These are phyloP conservation scores for Tenthredo mesomela DNA, from an alignment of 2,888 invertebrate genomes.

Conservation along the genomic window DNA sequence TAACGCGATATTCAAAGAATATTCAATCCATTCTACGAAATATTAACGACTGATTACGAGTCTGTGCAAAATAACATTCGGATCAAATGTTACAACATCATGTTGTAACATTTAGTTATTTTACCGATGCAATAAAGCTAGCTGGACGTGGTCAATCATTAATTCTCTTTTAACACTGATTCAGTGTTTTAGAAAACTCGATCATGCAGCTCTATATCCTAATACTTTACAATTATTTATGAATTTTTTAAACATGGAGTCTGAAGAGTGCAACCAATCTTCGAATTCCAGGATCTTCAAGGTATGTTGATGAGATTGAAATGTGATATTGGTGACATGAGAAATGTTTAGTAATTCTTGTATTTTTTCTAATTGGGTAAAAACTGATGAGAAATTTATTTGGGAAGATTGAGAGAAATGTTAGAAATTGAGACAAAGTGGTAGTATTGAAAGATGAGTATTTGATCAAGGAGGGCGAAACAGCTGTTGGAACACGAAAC, in stretches of 20 bases:
- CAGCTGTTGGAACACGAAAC: constrained; percentile 43
- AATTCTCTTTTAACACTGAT: neutral
- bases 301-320: neutral
- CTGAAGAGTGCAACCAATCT: no score
- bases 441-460: constrained; percentile 34
- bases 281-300: no score
- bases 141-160: neutral
- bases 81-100: neutral
- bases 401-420: neutral
- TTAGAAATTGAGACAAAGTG: neutral
- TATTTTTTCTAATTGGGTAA: neutral
- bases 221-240: neutral
- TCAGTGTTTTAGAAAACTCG: neutral
- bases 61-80: neutral
- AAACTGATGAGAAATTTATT: neutral
- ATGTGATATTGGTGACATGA: neutral
- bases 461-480: constrained; percentile 34
- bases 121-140: neutral
- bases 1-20: neutral
- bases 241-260: neutral
- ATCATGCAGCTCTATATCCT: neutral
- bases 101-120: neutral
- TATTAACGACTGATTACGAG: neutral
- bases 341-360: neutral
- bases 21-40: neutral